Base-by-base conservation (phyloP, 2,888 invertebrate genomes). In the Taphrorychus bicolor region DNA sequence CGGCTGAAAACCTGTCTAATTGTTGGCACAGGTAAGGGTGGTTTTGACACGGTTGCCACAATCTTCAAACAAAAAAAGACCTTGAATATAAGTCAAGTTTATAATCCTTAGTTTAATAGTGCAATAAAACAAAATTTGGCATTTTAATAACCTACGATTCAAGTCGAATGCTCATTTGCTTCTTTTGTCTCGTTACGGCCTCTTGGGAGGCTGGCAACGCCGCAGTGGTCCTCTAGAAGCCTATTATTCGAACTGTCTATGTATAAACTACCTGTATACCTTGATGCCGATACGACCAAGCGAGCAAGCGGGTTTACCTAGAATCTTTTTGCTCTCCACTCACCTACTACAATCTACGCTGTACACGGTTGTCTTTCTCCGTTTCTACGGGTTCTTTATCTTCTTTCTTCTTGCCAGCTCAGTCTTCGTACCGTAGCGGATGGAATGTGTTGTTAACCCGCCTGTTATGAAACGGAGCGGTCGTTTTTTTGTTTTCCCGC, bases 201-300 rank as follows among this genome's bases (percentile, higher is more conserved):
- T 14, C 2, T 14, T 45, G 16, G 9, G 21, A 23, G 21, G 32
- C 19, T 32, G 65, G 53, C 65, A 65, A 65, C 65, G 49, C 21
- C 23, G 65, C 41, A 23, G 11, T 32, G 32, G 32, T 32, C 32
- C 32, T 32, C 11, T 32, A 32, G 32, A 3, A 32, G 32, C 32
- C 32, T 32, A 32, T 32, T 32, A 32, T 32, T 32, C 32, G 42
- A 66, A 60, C 61, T 66, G 61, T 61, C 66, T 66, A 61, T 66
- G 57, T 40, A 66, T 59, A 53, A 66, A 60, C 61, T 66, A 66
- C 66, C 66, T 66, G 66, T 66, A 61, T 40, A 66, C 61, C 66
- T 66, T 61, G 60, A 61, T 54, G 54, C 52, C 56, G 59, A 52
- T 52, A 56, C 23, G 21, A 42, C 59, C 59, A 57, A 60, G 61